These are phyloP conservation scores for Chalcosyrphus nemorum DNA, from an alignment of 2,888 invertebrate genomes.

Conservation along the genomic window DNA sequence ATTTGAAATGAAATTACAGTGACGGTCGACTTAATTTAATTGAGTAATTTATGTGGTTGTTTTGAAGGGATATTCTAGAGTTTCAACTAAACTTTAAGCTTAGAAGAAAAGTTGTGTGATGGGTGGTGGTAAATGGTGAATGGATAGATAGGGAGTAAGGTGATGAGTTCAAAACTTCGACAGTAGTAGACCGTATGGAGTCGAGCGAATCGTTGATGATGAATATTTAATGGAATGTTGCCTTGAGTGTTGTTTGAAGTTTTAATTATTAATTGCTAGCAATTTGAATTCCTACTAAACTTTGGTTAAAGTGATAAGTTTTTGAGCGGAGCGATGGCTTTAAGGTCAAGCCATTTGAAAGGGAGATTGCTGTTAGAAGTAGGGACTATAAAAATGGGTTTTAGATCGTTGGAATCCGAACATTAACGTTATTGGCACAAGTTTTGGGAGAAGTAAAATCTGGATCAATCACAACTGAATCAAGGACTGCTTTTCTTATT, in stretches of 20 bases:
- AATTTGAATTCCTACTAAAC: neutral
- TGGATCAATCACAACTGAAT: too few relatives aligned
- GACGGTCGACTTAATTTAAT: slow-evolving; percentile 68
- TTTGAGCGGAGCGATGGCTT: too few relatives aligned
- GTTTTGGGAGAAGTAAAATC: too few relatives aligned
- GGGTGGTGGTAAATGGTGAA: too few relatives aligned
- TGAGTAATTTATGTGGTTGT: slow-evolving; percentile 63
- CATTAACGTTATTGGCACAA: too few relatives aligned
- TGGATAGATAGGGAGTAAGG: neutral
- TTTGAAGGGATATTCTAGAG: slow-evolving; percentile 31
- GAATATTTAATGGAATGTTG: neutral
- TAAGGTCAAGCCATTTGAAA: too few relatives aligned
- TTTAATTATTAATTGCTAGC: neutral
- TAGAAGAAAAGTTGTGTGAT: too few relatives aligned
- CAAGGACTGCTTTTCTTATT: too few relatives aligned
- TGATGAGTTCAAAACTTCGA: neutral
- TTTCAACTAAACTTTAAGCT: slow-evolving; percentile 19
- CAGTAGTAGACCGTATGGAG: slow-evolving; percentile 19
- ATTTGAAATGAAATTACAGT: slow-evolving; percentile 46
- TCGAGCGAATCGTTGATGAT: neutral
- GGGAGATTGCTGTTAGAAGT: too few relatives aligned
- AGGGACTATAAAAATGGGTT: too few relatives aligned
- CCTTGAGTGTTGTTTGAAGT: neutral
- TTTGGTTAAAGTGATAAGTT: neutral
- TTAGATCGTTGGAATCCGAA: too few relatives aligned